These are phyloP conservation scores for Epinephelus fuscoguttatus DNA, from an alignment of 2,113 vertebrate genomes.

Conservation along the genomic window DNA sequence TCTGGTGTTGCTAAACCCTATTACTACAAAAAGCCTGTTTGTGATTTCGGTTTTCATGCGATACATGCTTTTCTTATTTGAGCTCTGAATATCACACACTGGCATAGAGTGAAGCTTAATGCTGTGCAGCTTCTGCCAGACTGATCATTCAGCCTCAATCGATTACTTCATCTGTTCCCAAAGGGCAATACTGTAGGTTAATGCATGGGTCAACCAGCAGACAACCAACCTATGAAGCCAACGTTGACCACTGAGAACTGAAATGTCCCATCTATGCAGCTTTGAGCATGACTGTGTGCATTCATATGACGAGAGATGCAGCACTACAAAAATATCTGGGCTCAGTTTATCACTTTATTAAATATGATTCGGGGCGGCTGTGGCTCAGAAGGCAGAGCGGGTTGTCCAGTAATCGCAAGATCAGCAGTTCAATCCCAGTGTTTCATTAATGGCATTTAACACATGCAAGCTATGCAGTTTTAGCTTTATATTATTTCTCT, in stretches of 20 bases:
- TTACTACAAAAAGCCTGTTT: conserved; percentile 29
- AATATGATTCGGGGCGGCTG: too few relatives aligned
- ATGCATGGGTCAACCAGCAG: background rate
- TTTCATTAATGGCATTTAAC: background rate
- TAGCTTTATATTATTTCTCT: background rate
- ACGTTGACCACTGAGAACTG: background rate
- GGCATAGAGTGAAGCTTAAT: background rate
- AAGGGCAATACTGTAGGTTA: background rate
- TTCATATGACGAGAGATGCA: background rate
- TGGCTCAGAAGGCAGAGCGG: too few relatives aligned
- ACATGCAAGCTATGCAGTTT: background rate
- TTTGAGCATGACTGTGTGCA: background rate
- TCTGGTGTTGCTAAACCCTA: background rate
- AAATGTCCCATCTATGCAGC: background rate
- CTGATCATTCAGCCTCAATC: background rate
- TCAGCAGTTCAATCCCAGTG: background rate
- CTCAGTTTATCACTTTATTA: too few relatives aligned
- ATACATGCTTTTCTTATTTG: conserved; percentile 18
- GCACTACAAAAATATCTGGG: too few relatives aligned
- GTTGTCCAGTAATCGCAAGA: too few relatives aligned
- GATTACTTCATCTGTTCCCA: background rate
- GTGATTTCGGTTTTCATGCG: conserved; percentile 14
- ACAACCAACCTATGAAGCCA: background rate
- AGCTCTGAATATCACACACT: background rate
- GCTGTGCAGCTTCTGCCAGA: background rate